Evolutionary conservation across 2,888 invertebrate genomes (phyloP).

Genomic region (Candidula unifasciata): DNA sequence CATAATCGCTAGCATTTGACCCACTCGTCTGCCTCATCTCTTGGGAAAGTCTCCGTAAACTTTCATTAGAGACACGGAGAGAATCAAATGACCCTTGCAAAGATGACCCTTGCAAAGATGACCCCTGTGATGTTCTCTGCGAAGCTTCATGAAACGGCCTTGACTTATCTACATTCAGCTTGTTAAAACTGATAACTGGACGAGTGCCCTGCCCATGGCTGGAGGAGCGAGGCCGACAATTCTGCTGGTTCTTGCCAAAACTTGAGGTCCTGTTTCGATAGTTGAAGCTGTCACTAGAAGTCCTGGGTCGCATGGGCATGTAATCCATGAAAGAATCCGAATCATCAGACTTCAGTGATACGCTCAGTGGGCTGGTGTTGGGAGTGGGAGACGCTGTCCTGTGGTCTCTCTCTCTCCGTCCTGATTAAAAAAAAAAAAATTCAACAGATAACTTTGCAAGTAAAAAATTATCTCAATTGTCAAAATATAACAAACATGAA

Average conservation of each 20-base stretch:
- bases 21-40: conserved; percentile 53
- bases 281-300: conserved; percentile 72
- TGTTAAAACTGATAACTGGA: conserved; percentile 52
- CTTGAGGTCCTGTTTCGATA: conserved; percentile 71
- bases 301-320: conserved; percentile 71
- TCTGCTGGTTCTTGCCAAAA: conserved; percentile 60
- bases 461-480: neutral
- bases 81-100: conserved; percentile 64
- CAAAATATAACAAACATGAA: too few relatives aligned
- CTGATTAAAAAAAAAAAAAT: neutral
- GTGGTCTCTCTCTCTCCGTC: conserved; percentile 34
- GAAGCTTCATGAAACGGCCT: conserved; percentile 64
- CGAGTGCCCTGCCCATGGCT: conserved; percentile 71
- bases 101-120: conserved; percentile 68
- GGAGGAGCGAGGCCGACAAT: conserved; percentile 70
- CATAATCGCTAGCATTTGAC: conserved; percentile 61
- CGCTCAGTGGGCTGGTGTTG: conserved; percentile 64
- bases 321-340: conserved; percentile 76
- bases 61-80: conserved; percentile 67
- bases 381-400: conserved; percentile 54
- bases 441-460: neutral
- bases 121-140: conserved; percentile 63
- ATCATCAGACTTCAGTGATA: conserved; percentile 68
- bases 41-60: conserved; percentile 63
- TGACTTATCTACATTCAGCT: conserved; percentile 59